A percentile compares a stretch with the other conserved stretches of the same genome.
Evolutionary conservation across 2,797 vertebrate species (phyloP).

Genomic region (Pipistrellus pygmaeus): DNA sequence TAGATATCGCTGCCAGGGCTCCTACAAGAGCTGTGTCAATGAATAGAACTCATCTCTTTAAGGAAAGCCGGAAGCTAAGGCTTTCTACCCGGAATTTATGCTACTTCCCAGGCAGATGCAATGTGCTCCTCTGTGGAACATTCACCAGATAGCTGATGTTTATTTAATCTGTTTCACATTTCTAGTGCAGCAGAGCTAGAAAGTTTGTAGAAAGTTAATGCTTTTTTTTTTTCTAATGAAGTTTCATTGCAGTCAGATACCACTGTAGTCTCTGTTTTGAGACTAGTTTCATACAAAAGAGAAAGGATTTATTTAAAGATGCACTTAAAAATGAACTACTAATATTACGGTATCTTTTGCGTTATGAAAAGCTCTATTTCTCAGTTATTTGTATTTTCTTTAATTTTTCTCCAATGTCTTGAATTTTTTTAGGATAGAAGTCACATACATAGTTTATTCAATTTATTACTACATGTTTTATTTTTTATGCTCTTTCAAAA

Average conservation of each 20-base stretch:
- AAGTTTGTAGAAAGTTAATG: background rate
- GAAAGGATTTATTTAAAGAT: constrained; percentile 12
- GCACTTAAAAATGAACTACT: background rate
- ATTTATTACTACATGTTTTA: background rate
- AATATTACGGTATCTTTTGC: background rate
- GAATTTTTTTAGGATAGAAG: background rate
- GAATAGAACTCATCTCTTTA: background rate
- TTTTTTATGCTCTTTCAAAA: constrained; percentile 29
- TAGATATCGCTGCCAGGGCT: background rate
- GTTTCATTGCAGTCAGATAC: background rate
- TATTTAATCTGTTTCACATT: background rate
- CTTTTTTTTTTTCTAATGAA: background rate
- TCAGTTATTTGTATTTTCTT: background rate
- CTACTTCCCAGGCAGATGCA: background rate
- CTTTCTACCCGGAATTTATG: background rate
- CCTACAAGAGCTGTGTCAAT: background rate
- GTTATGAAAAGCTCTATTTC: background rate
- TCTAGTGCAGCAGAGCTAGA: background rate
- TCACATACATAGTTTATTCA: background rate
- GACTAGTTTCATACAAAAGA: background rate
- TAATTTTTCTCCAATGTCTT: background rate
- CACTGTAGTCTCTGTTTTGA: background rate
- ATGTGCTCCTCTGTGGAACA: background rate
- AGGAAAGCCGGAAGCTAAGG: background rate
- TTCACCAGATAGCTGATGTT: background rate